Base-by-base conservation (phyloP, 2,113 vertebrate genomes). In the Chinchilla lanigera region DNA sequence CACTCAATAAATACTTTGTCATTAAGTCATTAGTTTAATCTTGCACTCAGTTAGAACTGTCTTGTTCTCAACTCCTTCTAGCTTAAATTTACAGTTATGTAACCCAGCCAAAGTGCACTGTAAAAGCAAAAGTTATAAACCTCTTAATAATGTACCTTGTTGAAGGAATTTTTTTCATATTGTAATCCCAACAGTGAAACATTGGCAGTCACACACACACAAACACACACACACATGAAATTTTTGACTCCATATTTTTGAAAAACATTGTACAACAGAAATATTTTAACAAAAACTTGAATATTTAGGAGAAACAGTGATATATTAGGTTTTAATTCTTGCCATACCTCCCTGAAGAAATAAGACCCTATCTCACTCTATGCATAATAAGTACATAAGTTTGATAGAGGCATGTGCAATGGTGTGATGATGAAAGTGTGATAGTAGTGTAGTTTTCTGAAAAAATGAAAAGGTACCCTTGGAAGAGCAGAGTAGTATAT, bases 81-180 rank as follows among this genome's bases (percentile, higher is more conserved):
- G 69, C 38, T 89, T 83, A 89, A 73, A 47, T 84, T 92, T 91
- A 91, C 2, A 83, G 35, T 65, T 50, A 33, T 44, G 20, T 61
- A 95, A 73, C 4, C 89, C 87, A 96, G 75, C 14, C 50, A 94
- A 92, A 96, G 82, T 54, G 28, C 78, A 10, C 35, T 12, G 5
- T 56, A 26, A 58, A 84, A 94, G 47, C 20, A 93, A 56, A 61
- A 33, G 85, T 61, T 56, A 1, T 4, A 12, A 20, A 38, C 19
- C 11, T 89, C 24, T 83, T 89, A 52, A 41, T 19, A 58, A 77
- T 83, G 67, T 50, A 26, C 24, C 28, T 81, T 82, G 60, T 26
- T 61, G 54, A 61, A 94, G 38, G 28, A 81, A 54, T 10, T 52
- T 0, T 17, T 44, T 89, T 83, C 54, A n/a, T 61, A 35, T 44